Evolutionary conservation across 23 tunicate genomes (phyloP).

Genomic region (Halocynthia roretzi): DNA sequence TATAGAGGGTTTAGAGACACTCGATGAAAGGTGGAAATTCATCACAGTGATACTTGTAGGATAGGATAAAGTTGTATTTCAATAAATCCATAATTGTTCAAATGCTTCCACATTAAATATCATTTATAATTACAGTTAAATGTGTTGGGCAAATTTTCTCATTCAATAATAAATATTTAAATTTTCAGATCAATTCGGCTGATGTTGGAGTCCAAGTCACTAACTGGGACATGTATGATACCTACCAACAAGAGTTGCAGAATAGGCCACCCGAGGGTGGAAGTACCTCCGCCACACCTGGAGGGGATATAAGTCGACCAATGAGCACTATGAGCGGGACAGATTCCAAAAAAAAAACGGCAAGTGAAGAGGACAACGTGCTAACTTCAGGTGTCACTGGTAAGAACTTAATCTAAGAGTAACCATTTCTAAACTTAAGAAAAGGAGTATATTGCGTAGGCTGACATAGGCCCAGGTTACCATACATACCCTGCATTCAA

Average conservation of each 20-base stretch:
- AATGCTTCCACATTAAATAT: no score
- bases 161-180: no score
- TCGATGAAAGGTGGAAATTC: no score
- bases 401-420: neutral
- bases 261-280: constrained; percentile 9
- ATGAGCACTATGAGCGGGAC: constrained; percentile 26
- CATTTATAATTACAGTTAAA: no score
- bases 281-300: neutral
- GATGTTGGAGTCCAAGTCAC: constrained; percentile 70
- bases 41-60: no score
- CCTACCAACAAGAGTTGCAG: constrained; percentile 23
- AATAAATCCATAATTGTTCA: no score
- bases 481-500: neutral
- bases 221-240: constrained; percentile 91
- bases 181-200: constrained; percentile 39
- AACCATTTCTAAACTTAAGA: constrained; percentile 33
- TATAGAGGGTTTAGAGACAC: no score
- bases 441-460: constrained; percentile 38
- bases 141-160: no score
- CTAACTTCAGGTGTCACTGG: constrained; percentile 46
- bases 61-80: no score
- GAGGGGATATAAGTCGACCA: constrained; percentile 26
- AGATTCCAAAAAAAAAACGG: constrained; percentile 12
- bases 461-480: constrained; percentile 20
- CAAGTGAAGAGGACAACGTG: constrained; percentile 31